phyloP scores from a whole-genome alignment of 2,797 vertebrate genomes.

The Macroramphosus scolopax region DNA sequence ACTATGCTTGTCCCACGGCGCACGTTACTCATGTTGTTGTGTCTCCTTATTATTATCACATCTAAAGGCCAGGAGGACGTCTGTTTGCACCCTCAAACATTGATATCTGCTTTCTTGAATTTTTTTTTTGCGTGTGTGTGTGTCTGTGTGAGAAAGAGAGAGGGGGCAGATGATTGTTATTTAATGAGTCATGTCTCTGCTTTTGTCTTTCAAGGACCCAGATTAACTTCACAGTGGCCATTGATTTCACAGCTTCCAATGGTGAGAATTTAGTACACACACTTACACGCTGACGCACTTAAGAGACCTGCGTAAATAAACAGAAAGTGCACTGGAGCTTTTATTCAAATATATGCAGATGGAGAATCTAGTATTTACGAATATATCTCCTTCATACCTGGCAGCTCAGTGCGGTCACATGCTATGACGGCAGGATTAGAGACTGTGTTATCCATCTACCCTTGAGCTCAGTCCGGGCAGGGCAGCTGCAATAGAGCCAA shows the following conservation, averaged over 20 bases:
- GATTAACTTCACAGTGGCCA: slow-evolving; percentile 99
- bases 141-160: background rate
- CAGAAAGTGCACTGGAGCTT: slow-evolving; percentile 11
- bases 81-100: too few relatives aligned
- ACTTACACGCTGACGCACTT: slow-evolving; percentile 3
- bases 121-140: slow-evolving; percentile 9
- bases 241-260: slow-evolving; percentile 98
- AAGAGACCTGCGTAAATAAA: background rate
- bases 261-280: slow-evolving; percentile 78
- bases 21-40: background rate
- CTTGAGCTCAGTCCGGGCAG: slow-evolving; percentile 17
- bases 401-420: slow-evolving; percentile 45
- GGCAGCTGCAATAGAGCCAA: slow-evolving; percentile 11
- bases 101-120: slow-evolving; percentile 9
- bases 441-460: slow-evolving; percentile 29
- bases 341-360: slow-evolving; percentile 69
- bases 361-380: slow-evolving; percentile 50
- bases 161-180: slow-evolving; percentile 9
- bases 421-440: slow-evolving; percentile 49
- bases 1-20: too few relatives aligned
- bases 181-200: slow-evolving; percentile 34
- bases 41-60: slow-evolving; percentile 5
- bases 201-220: slow-evolving; percentile 87
- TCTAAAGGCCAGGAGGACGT: too few relatives aligned
- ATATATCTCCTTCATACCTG: slow-evolving; percentile 61